Evolutionary conservation across 2,888 invertebrate genomes (phyloP).

Genomic region (Deilephila elpenor): DNA sequence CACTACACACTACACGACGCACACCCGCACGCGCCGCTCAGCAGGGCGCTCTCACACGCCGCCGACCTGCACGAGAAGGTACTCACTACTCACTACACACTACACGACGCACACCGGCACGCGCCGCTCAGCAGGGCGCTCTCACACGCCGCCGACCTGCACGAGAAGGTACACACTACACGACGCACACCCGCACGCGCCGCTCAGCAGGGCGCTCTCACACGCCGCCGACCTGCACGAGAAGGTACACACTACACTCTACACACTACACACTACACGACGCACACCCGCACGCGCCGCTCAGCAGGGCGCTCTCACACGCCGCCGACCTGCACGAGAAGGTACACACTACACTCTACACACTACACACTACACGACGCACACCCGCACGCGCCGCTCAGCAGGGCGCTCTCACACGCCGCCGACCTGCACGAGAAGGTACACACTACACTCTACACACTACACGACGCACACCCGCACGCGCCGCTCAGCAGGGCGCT

Average conservation of each 20-base stretch:
- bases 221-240: slow-evolving; percentile 80
- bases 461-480: slow-evolving; percentile 97
- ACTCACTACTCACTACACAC: not conserved
- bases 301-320: slow-evolving; percentile 94
- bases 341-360: slow-evolving; percentile 88
- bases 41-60: not conserved
- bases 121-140: too few relatives aligned
- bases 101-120: too few relatives aligned
- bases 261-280: slow-evolving; percentile 86
- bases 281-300: slow-evolving; percentile 95
- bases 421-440: slow-evolving; percentile 53
- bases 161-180: slow-evolving; percentile 70
- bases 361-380: slow-evolving; percentile 94
- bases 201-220: slow-evolving; percentile 93
- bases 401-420: slow-evolving; percentile 91
- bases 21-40: too few relatives aligned
- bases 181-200: slow-evolving; percentile 83
- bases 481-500: slow-evolving; percentile 94
- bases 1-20: too few relatives aligned
- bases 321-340: slow-evolving; percentile 51
- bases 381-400: slow-evolving; percentile 96
- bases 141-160: slow-evolving; percentile 73
- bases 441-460: slow-evolving; percentile 89
- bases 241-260: too few relatives aligned
- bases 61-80: not conserved